Percentiles rank a stretch among this genome's conserved stretches.
These are phyloP conservation scores for Papilio polytes DNA, from an alignment of 1,140 invertebrate genomes.

Conservation along the genomic window DNA sequence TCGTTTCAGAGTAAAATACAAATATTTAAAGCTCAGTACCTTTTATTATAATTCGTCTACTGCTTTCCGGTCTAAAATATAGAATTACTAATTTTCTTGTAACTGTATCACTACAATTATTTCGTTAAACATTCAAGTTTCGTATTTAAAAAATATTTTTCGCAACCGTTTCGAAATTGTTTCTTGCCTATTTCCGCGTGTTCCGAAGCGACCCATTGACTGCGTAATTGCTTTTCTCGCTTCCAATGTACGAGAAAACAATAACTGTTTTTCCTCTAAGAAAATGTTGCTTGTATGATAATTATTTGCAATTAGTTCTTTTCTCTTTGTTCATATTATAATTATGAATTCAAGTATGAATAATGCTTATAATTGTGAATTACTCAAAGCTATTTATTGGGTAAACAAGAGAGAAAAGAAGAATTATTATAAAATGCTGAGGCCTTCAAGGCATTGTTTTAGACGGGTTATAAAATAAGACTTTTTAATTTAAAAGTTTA, in stretches of 20 bases:
- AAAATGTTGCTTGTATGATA: not conserved
- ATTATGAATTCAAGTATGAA: no score
- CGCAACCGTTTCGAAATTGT: not conserved
- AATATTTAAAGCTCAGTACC: no score
- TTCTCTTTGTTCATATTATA: not conserved
- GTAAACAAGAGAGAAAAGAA: no score
- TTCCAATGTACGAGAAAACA: not conserved
- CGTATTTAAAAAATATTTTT: not conserved
- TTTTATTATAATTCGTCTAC: no score
- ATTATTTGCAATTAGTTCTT: constrained; percentile 9
- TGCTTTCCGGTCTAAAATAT: no score
- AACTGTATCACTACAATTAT: not conserved
- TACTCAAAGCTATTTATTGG: no score
- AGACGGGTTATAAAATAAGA: no score
- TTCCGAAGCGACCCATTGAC: constrained; percentile 5
- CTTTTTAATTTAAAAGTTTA: not conserved
- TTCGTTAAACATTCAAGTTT: not conserved
- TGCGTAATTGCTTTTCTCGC: constrained; percentile 9
- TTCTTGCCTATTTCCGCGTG: not conserved
- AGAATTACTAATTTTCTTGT: no score
- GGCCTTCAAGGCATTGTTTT: no score
- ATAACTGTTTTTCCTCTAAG: not conserved
- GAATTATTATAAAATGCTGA: no score
- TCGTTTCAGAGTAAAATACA: no score
- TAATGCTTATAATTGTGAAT: no score